A percentile compares a stretch with the other conserved stretches of the same genome.
Conservation (phyloP, 2,797 vertebrate genomes). For the Crotalus adamanteus region DNA sequence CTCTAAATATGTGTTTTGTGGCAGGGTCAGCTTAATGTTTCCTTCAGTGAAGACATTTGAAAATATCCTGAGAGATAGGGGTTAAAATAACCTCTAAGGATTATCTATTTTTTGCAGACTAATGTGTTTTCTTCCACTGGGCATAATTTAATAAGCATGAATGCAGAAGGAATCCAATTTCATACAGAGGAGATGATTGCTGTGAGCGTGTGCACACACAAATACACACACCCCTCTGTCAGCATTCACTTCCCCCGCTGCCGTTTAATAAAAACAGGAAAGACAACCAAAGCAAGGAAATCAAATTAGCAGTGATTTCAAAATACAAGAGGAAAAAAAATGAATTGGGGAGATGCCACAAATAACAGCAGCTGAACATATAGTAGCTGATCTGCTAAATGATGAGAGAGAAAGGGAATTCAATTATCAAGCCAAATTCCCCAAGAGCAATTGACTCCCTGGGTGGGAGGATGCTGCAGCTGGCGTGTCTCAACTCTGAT, state of each 20-base stretch:
- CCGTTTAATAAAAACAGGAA: constrained; percentile 51
- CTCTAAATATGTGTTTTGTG: background rate
- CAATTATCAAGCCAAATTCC: constrained; percentile 29
- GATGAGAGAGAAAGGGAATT: constrained; percentile 21
- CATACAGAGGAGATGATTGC: constrained; percentile 30
- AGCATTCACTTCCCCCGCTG: constrained; percentile 22
- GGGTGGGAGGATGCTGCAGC: background rate
- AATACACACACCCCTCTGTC: constrained; percentile 10
- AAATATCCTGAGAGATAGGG: background rate
- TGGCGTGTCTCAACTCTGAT: background rate
- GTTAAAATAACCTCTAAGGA: constrained; percentile 11
- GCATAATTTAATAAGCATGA: constrained; percentile 23
- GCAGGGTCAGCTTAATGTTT: background rate
- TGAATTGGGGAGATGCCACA: background rate
- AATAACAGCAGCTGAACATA: background rate
- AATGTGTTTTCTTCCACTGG: constrained; percentile 15
- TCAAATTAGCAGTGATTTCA: constrained; percentile 42
- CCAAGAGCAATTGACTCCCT: constrained; percentile 11
- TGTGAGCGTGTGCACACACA: background rate
- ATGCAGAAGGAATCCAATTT: constrained; percentile 39
- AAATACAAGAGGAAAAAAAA: accelerated
- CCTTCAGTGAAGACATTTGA: background rate
- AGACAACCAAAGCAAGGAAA: constrained; percentile 40
- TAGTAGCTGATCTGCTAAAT: constrained; percentile 4
- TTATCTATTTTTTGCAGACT: background rate